Evolutionary conservation across 1,140 invertebrate genomes (phyloP), one percentile per base, ranked within the genome.

Genomic region (Ectropis grisescens): DNA sequence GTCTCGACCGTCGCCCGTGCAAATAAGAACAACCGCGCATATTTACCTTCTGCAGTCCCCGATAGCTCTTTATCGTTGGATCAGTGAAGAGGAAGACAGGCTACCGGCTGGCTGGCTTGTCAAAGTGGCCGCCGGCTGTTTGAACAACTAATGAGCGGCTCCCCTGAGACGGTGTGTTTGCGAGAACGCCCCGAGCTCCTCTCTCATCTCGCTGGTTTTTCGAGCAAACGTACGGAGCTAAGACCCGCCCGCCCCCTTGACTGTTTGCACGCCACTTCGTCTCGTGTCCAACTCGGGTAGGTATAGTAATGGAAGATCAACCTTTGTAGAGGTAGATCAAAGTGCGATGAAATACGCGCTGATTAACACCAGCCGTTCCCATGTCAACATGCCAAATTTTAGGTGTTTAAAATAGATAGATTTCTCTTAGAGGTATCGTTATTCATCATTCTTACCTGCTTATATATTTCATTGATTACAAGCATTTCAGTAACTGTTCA

Each of bases 121-220:
- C 71, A 72, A 71, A 68, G 64, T 58, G 61, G 68, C 74, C 71
- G 68, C 67, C 68, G 64, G 71, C 53, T 79, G 67, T 79, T 79
- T 60, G 58, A 43, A 54, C 58, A 60, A 60, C 53, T 60, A 60
- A 60, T 60, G 58, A 60, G 58, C 49, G 58, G 50, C 16, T 44
- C 58, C 58, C 58, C 27, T 42, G 58, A 60, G 58, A 60, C 58
- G 44, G 9, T 29, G 41, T 60, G 52, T 60, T 60, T 75, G 65
- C 48, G 58, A 52, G 37, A 61, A 68, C 70, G 70, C 67, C 68
- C 55, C 47, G n/a, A n/a, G n/a, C n/a, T n/a, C n/a, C n/a, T n/a
- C n/a, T 59, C 49, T 52, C 54, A 51, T 50, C 54, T 50, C 48
- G 42, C 55, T 27, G 58, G 53, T 68, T 70, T 74, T 66, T 67